Evolutionary conservation across 2,113 vertebrate genomes (phyloP), one percentile per base, ranked within the genome.

Genomic region (Ovis aries): DNA sequence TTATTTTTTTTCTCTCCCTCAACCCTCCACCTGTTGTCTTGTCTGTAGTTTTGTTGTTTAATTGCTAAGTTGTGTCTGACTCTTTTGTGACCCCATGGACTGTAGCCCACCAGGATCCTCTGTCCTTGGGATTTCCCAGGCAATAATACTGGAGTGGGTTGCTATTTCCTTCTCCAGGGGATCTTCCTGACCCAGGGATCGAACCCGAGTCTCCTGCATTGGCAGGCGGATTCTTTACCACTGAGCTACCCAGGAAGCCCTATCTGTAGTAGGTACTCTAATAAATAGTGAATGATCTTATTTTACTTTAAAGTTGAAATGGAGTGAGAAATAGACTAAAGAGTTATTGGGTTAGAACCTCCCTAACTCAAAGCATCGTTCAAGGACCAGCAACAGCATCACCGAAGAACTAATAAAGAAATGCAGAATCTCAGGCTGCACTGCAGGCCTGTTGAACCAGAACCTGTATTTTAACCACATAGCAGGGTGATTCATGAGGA

Each of bases 291-390:
- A 89, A 89, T 53, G 86, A 25, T 53, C 21, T 92, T 13, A 21
- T 91, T 91, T 94, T 57, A 77, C 86, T 62, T 95, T 57, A 36
- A 71, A 71, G 52, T 94, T 45, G 62, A 82, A 87, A 45, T 25
- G 9, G 53, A 40, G 25, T 82, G 67, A 93, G n/a, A 78, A 86
- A 64, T 43, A 33, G 59, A 80, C 67, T 27, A 31, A 89, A 84
- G 40, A 29, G 6, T 43, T 21, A n/a, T 33, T 52, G 50, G 67
- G 14, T 59, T 19, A 21, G 29, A 74, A 48, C 27, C 21, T 94
- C 36, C n/a, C 13, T 33, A 25, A 25, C 13, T 82, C 52, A 19
- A 86, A 11, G 6, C 43, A 8, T 52, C 8, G 10, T 5, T 80
- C 74, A 14, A 88, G 43, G 50, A 40, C 50, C 43, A 43, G 77